These are phyloP conservation scores for Elegia similella DNA, from an alignment of 2,888 invertebrate genomes.

Conservation along the genomic window DNA sequence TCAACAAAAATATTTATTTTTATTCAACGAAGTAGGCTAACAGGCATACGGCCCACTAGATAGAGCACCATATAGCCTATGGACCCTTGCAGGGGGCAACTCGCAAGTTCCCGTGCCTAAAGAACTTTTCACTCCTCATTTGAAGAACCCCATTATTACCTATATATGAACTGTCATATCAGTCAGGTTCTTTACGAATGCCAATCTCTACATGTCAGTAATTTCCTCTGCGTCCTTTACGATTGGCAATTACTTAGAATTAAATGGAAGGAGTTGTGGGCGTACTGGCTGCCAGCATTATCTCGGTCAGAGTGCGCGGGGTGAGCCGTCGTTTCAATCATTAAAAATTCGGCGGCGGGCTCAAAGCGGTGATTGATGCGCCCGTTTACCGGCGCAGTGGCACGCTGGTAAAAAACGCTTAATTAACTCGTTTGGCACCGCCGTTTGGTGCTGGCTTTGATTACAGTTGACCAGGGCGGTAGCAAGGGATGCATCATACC, in stretches of 20 bases:
- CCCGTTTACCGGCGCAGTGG: conserved; percentile 77
- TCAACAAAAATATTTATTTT: too few relatives aligned
- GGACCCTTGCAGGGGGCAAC: too few relatives aligned
- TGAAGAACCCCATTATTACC: too few relatives aligned
- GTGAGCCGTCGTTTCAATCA: conserved; percentile 70
- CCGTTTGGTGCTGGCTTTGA: conserved; percentile 32
- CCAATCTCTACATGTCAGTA: background rate
- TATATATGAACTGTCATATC: too few relatives aligned
- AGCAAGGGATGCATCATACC: too few relatives aligned
- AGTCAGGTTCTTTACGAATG: too few relatives aligned
- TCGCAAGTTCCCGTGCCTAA: too few relatives aligned
- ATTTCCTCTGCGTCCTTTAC: background rate
- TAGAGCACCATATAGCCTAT: too few relatives aligned
- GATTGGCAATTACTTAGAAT: conserved; percentile 8
- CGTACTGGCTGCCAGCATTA: conserved; percentile 10
- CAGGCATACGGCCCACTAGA: too few relatives aligned
- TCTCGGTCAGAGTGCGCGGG: conserved; percentile 44
- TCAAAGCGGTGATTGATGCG: conserved; percentile 79
- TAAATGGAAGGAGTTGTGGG: conserved; percentile 7
- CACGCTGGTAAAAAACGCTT: conserved; percentile 74
- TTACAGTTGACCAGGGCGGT: too few relatives aligned
- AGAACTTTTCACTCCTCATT: too few relatives aligned
- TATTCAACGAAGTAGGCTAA: too few relatives aligned
- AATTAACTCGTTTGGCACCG: conserved; percentile 82
- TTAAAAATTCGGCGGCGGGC: conserved; percentile 73